Percentiles rank a stretch among this genome's conserved stretches.
These are phyloP conservation scores for Salmo trutta DNA, from an alignment of 2,797 vertebrate species.

Conservation along the genomic window DNA sequence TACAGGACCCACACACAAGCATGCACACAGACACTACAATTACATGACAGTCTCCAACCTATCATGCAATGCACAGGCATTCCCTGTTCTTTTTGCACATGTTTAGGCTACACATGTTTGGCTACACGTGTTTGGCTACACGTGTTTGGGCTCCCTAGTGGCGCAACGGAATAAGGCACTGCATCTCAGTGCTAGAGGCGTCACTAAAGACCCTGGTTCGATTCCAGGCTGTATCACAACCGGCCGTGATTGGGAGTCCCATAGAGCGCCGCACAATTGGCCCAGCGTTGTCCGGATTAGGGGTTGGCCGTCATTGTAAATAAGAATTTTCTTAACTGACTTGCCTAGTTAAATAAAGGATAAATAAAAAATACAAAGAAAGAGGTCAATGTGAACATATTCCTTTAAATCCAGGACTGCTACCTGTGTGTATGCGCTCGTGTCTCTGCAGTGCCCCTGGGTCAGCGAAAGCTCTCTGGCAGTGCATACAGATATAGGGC, in stretches of 20 bases:
- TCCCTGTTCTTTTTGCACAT: neutral
- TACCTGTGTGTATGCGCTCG: slow-evolving; percentile 97
- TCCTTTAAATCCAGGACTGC: neutral
- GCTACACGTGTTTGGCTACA: neutral
- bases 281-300: no score
- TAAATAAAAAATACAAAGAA: neutral
- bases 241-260: no score
- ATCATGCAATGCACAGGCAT: neutral
- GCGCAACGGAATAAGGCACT: no score
- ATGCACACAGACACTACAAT: neutral
- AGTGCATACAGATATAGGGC: slow-evolving; percentile 91
- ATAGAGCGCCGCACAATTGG: no score
- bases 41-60: no score
- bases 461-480: slow-evolving; percentile 94
- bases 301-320: no score
- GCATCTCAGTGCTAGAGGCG: no score
- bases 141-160: neutral
- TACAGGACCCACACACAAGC: slow-evolving; percentile 54
- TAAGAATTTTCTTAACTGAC: no score
- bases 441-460: slow-evolving; percentile 94
- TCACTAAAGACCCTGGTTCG: no score
- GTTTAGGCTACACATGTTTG: neutral
- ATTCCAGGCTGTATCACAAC: no score
- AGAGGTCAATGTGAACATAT: neutral
- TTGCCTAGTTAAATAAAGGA: no score